A percentile compares a stretch with the other conserved stretches of the same genome.
These are phyloP conservation scores for Pseudomyrmex sp. DNA, from an alignment of 1,140 invertebrate genomes.

Conservation along the genomic window DNA sequence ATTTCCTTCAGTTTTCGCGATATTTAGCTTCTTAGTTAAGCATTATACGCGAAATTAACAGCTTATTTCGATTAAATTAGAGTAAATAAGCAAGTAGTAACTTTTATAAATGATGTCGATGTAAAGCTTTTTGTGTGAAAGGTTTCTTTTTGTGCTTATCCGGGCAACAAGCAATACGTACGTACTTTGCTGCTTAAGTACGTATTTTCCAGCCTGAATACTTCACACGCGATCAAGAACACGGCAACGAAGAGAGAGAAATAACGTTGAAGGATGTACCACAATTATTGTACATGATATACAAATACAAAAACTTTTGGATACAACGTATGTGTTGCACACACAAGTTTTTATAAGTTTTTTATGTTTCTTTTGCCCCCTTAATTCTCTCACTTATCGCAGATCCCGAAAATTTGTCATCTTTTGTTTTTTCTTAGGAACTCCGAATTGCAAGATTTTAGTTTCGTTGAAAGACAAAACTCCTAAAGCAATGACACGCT, in stretches of 20 bases:
- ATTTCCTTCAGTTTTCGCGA: conserved; percentile 26
- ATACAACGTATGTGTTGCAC: conserved; percentile 61
- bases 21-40: conserved; percentile 24
- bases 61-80: conserved; percentile 24
- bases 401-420: conserved; percentile 35
- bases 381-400: conserved; percentile 50
- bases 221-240: conserved; percentile 41
- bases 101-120: conserved; percentile 52
- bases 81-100: conserved; percentile 43
- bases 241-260: conserved; percentile 53
- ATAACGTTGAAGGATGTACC: conserved; percentile 66
- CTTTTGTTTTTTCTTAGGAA: conserved; percentile 30
- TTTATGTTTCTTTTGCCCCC: conserved; percentile 3
- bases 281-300: conserved; percentile 80
- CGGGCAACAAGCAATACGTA: conserved; percentile 64
- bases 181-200: conserved; percentile 27
- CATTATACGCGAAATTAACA: conserved; percentile 39
- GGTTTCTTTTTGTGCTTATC: conserved; percentile 36
- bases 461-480: conserved; percentile 9
- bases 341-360: conserved; percentile 30
- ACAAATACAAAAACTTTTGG: conserved; percentile 75
- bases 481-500: not conserved
- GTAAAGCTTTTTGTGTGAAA: conserved; percentile 36
- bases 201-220: conserved; percentile 13
- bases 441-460: conserved; percentile 32